Percentiles rank a stretch among this genome's conserved stretches.
Evolutionary conservation across 2,797 vertebrate genomes (phyloP).

Genomic region (Phylloscopus collybita): DNA sequence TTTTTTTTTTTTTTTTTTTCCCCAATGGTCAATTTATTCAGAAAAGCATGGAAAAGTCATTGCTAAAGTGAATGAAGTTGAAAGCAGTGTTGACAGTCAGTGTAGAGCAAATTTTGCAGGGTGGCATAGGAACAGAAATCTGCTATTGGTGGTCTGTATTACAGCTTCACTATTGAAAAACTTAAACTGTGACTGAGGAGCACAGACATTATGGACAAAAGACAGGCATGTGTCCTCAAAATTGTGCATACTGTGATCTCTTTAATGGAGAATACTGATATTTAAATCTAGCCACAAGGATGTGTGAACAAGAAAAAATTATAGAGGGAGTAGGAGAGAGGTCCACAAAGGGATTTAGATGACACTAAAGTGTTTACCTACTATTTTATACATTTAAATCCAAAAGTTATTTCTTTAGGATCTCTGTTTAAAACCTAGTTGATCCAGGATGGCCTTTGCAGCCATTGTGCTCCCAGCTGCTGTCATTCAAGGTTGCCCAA

Average conservation of each 20-base stretch:
- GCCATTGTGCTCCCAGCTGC: neutral
- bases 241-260: neutral
- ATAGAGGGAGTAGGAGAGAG: neutral
- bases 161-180: neutral
- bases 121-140: neutral
- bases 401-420: neutral
- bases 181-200: neutral
- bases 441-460: neutral
- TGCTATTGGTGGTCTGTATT: neutral
- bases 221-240: neutral
- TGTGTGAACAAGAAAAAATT: neutral
- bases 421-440: neutral
- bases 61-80: neutral
- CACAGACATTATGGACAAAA: neutral
- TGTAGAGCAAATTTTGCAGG: neutral
- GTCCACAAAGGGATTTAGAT: neutral
- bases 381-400: neutral
- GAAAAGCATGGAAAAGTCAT: neutral
- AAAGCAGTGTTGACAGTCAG: neutral
- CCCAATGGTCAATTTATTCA: neutral
- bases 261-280: neutral
- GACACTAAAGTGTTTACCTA: neutral
- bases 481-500: neutral
- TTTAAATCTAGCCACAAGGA: neutral
- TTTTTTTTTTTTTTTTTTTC: no score